A percentile compares a stretch with the other conserved stretches of the same genome.
These are phyloP conservation scores for Rhea americana DNA, from an alignment of 2,113 vertebrate genomes.

Conservation along the genomic window DNA sequence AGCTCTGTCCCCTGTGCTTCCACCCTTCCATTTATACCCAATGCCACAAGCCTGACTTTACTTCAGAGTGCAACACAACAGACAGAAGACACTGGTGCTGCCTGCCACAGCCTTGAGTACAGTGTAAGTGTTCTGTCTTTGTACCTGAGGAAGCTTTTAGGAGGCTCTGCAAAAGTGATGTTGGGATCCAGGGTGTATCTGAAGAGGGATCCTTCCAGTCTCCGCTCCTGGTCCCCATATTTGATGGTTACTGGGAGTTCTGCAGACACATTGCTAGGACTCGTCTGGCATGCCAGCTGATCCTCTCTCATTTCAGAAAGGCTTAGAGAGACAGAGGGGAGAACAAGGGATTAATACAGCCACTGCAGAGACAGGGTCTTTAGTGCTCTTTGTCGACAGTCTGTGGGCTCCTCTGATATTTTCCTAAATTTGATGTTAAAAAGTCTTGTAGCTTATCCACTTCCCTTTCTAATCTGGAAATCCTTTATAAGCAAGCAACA, in stretches of 20 bases:
- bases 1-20: neutral
- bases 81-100: neutral
- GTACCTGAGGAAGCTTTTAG: constrained; percentile 91
- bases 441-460: neutral
- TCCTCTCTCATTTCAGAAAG: constrained; percentile 79
- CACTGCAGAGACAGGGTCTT: neutral
- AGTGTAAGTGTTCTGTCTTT: neutral
- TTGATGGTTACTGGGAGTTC: constrained; percentile 82
- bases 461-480: neutral
- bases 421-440: neutral
- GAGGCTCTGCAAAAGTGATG: constrained; percentile 84
- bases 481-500: neutral
- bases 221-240: constrained; percentile 83
- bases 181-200: constrained; percentile 90
- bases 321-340: constrained; percentile 62
- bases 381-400: neutral
- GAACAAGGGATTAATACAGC: neutral
- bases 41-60: neutral
- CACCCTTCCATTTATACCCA: neutral
- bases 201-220: constrained; percentile 77
- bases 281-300: constrained; percentile 85
- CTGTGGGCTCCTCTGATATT: neutral
- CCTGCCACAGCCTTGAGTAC: neutral
- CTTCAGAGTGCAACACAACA: neutral
- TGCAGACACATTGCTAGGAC: constrained; percentile 78